Conservation (phyloP, 2,797 vertebrate species). For the Loriculus beryllinus region DNA sequence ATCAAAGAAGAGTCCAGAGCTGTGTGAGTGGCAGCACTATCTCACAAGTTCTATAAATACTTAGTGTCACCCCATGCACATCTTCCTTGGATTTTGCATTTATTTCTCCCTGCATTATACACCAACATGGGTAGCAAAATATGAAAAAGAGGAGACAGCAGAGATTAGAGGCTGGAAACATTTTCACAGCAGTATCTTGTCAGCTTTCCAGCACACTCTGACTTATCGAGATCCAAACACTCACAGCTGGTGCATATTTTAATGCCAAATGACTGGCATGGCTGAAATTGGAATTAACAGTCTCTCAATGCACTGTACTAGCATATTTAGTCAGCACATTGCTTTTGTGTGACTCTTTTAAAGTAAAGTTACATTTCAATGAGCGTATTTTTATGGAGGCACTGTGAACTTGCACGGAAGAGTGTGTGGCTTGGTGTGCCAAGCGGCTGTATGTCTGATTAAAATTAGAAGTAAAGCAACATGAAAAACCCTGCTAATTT, state of each 20-base stretch:
- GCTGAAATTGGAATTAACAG: constrained; percentile 68
- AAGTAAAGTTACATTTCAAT: constrained; percentile 64
- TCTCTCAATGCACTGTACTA: neutral
- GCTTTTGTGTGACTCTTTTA: constrained; percentile 53
- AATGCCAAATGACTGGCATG: constrained; percentile 70
- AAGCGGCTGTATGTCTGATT: constrained; percentile 42
- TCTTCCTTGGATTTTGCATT: constrained; percentile 36
- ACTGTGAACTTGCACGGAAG: constrained; percentile 26
- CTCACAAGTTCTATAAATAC: constrained; percentile 21
- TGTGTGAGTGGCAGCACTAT: constrained; percentile 12
- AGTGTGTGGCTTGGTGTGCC: constrained; percentile 12
- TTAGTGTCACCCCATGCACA: neutral
- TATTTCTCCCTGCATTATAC: constrained; percentile 45
- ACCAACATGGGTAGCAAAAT: constrained; percentile 56
- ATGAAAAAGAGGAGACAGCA: constrained; percentile 56
- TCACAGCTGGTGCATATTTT: constrained; percentile 73
- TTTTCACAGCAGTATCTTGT: constrained; percentile 71
- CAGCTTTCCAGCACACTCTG: constrained; percentile 65
- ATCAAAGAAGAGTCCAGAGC: neutral
- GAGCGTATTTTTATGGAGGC: constrained; percentile 46
- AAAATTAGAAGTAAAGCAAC: constrained; percentile 69
- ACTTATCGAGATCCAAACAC: constrained; percentile 73
- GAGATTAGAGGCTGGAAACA: constrained; percentile 59
- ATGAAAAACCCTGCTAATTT: constrained; percentile 65
- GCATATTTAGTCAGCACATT: constrained; percentile 50